These are phyloP conservation scores for Orgyia antiqua DNA, from an alignment of 2,888 invertebrate species.

Conservation along the genomic window DNA sequence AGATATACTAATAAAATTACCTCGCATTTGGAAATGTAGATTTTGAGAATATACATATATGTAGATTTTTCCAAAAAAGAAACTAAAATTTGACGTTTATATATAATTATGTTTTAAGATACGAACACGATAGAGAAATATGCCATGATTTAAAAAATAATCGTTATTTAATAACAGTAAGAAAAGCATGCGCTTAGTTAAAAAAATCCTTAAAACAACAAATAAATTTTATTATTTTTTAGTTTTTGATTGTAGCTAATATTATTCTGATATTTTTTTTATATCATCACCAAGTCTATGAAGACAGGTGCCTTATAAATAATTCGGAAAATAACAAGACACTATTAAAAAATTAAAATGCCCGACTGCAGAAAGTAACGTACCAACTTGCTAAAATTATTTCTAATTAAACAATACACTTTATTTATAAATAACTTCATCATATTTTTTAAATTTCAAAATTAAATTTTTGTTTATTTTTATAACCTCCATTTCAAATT, in stretches of 20 bases:
- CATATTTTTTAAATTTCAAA: no score
- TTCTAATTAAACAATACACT: no score
- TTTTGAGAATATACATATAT: slow-evolving; percentile 67
- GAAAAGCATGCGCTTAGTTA: no score
- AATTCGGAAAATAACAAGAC: slow-evolving; percentile 23
- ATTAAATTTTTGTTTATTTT: no score
- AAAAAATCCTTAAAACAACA: no score
- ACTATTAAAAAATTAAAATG: slow-evolving; percentile 14
- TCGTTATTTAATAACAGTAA: slow-evolving; percentile 13
- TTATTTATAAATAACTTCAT: no score
- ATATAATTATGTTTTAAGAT: slow-evolving; percentile 61
- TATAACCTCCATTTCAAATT: no score
- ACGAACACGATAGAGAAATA: slow-evolving; percentile 49
- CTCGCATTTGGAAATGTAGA: slow-evolving; percentile 78
- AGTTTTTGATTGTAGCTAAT: no score
- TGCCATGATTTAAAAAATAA: slow-evolving; percentile 46
- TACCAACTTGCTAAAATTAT: no score
- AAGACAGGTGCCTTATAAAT: slow-evolving; percentile 35
- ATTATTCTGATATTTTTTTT: no score
- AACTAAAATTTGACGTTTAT: slow-evolving; percentile 56
- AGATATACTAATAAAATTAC: slow-evolving; percentile 70
- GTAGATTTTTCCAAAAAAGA: slow-evolving; percentile 63
- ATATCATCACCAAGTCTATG: slow-evolving; percentile 21
- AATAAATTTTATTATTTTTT: no score
- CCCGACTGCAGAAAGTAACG: no score